phyloP scores from a whole-genome alignment of 2,888 invertebrate genomes.

The Morpho deidamia region DNA sequence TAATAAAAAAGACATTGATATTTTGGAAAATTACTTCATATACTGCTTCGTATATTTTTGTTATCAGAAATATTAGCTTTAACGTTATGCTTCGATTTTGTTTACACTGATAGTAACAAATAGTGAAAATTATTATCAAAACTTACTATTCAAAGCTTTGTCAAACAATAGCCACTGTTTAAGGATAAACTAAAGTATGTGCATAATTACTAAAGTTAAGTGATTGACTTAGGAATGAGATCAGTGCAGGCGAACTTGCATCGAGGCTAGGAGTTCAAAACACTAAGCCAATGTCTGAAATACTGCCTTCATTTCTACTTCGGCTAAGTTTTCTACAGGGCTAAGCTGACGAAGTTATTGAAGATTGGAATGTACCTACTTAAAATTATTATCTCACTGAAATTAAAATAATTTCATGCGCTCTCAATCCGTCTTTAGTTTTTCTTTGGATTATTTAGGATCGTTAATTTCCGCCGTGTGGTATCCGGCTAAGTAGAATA shows the following conservation, averaged over 20 bases:
- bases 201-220: slow-evolving; percentile 19
- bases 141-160: background rate
- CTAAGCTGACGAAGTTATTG: background rate
- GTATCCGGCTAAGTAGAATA: too few relatives aligned
- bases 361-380: background rate
- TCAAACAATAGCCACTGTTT: background rate
- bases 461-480: too few relatives aligned
- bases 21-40: too few relatives aligned
- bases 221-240: slow-evolving; percentile 8
- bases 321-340: background rate
- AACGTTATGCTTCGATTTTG: too few relatives aligned
- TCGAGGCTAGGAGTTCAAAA: slow-evolving; percentile 11
- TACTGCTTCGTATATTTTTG: too few relatives aligned
- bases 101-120: background rate
- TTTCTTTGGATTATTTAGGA: too few relatives aligned
- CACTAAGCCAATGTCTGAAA: slow-evolving; percentile 16
- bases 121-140: background rate
- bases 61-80: too few relatives aligned
- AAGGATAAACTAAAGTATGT: slow-evolving; percentile 3
- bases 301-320: slow-evolving; percentile 14
- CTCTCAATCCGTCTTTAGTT: too few relatives aligned
- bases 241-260: slow-evolving; percentile 12
- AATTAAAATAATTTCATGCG: too few relatives aligned
- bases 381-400: background rate
- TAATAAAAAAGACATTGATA: too few relatives aligned